A percentile compares a stretch with the other conserved stretches of the same genome.
Conservation (phyloP, 1,140 invertebrate genomes). For the Euura saliciscinereae region DNA sequence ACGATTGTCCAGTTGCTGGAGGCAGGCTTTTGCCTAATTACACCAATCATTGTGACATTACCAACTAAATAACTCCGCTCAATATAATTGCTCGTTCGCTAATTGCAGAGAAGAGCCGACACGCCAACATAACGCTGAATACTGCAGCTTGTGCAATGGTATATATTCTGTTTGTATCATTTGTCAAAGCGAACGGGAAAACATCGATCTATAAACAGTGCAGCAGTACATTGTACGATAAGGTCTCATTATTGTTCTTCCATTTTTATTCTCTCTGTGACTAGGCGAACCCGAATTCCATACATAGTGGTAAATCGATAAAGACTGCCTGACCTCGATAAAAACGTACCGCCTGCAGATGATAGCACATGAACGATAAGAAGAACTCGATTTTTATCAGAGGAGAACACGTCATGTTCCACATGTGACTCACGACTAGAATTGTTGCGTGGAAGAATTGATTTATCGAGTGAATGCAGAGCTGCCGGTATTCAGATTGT, state of each 20-base stretch:
- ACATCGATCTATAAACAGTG: too few relatives aligned
- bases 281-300: too few relatives aligned
- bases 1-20: not conserved
- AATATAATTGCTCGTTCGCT: constrained; percentile 33
- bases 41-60: constrained; percentile 32
- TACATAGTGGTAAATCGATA: too few relatives aligned
- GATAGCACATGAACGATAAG: not conserved
- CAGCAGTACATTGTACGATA: too few relatives aligned
- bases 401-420: not conserved
- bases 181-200: too few relatives aligned
- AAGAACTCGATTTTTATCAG: not conserved
- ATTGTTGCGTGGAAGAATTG: too few relatives aligned
- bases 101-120: constrained; percentile 13
- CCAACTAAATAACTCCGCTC: constrained; percentile 36
- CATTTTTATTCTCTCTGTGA: too few relatives aligned
- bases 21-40: constrained; percentile 29
- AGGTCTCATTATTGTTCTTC: too few relatives aligned
- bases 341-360: too few relatives aligned
- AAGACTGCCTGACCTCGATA: too few relatives aligned
- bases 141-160: constrained; percentile 21
- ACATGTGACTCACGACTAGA: not conserved
- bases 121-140: not conserved
- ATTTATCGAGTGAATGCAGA: too few relatives aligned
- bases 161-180: constrained; percentile 18
- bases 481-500: too few relatives aligned